Evolutionary conservation across 2,888 invertebrate species (phyloP).

Genomic region (Megaustenia siamemsis): DNA sequence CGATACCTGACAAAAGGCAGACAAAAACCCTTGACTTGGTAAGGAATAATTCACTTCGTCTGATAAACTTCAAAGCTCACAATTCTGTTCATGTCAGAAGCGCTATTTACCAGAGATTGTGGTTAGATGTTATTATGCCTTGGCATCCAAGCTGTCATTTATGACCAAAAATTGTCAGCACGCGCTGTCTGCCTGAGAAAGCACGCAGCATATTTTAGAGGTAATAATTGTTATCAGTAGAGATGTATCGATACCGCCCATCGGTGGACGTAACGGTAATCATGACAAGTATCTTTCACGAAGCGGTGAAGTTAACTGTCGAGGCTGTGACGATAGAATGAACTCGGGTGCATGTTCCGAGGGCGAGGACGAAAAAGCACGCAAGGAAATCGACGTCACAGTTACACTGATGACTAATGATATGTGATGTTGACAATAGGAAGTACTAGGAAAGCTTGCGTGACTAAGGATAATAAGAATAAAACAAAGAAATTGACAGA

Average conservation of each 20-base stretch:
- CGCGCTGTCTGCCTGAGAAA: neutral
- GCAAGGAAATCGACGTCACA: no score
- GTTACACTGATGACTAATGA: no score
- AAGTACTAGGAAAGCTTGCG: no score
- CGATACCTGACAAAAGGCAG: no score
- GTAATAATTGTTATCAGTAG: neutral
- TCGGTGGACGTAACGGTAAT: neutral
- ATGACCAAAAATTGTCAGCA: neutral
- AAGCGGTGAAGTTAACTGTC: neutral
- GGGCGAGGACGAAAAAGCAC: neutral
- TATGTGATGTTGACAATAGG: no score
- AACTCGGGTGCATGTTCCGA: neutral
- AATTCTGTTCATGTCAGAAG: neutral
- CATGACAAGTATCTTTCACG: neutral
- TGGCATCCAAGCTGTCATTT: neutral
- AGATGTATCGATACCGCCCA: neutral
- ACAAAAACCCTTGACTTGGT: no score
- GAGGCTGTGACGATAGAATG: neutral
- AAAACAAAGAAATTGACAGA: no score
- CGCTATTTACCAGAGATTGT: neutral
- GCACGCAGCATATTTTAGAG: neutral
- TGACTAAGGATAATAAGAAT: no score
- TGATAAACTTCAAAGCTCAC: no score
- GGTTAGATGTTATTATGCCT: neutral
- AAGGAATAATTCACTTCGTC: no score